Conservation (phyloP, 37 sponge, comb jelly and placozoan genomes). For the Chondrilla cf. caribensis region DNA sequence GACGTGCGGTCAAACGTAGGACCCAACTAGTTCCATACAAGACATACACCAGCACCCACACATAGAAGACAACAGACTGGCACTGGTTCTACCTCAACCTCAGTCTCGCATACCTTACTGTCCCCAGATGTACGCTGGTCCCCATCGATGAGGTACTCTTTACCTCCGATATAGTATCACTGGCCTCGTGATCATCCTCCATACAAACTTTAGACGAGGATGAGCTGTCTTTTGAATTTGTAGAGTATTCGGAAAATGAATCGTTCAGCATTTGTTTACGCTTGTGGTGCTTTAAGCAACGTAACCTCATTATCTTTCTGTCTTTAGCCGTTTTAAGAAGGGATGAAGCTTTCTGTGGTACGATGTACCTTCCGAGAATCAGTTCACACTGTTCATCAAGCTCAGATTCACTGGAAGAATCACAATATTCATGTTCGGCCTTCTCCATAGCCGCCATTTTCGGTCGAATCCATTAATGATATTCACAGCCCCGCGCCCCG, state of each 20-base stretch:
- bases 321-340: slow-evolving; percentile 29
- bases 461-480: background rate
- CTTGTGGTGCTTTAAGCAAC: background rate
- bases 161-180: slow-evolving; percentile 67
- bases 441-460: slow-evolving; percentile 10
- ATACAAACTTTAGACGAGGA: slow-evolving; percentile 1
- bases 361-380: background rate
- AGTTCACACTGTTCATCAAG: slow-evolving; percentile 5
- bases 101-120: background rate
- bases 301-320: slow-evolving; percentile 40
- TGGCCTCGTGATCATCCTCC: slow-evolving; percentile 40
- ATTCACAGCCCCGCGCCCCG: too few relatives aligned
- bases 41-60: too few relatives aligned
- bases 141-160: slow-evolving; percentile 51
- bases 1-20: too few relatives aligned
- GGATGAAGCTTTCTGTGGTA: background rate
- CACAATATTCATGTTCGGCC: background rate
- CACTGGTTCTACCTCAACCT: too few relatives aligned
- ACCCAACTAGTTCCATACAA: too few relatives aligned
- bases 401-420: slow-evolving; percentile 51
- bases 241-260: background rate
- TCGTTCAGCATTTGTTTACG: slow-evolving; percentile 12
- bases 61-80: background rate
- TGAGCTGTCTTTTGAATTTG: slow-evolving; percentile 18
- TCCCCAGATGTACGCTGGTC: background rate